These are phyloP conservation scores for Leptinotarsa texana DNA, from an alignment of 1,140 invertebrate genomes.

Conservation along the genomic window DNA sequence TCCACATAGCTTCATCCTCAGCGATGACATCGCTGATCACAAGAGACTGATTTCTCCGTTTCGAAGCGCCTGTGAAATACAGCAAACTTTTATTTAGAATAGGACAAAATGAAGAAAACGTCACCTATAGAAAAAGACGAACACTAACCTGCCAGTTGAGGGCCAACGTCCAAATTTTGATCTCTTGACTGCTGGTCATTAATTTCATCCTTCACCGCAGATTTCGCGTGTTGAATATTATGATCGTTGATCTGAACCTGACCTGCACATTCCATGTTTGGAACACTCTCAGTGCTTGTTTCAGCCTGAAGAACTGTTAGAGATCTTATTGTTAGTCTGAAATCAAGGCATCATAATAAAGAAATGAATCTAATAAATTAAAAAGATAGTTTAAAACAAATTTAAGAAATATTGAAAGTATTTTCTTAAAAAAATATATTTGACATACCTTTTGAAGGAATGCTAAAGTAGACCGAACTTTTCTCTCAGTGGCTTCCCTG, in stretches of 20 bases:
- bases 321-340: neutral
- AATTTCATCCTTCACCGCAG: neutral
- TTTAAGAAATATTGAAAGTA: no score
- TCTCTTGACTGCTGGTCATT: neutral
- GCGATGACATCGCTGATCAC: no score
- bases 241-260: slow-evolving; percentile 1
- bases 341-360: no score
- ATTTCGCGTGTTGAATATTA: neutral
- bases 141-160: slow-evolving; percentile 5
- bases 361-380: no score
- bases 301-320: neutral
- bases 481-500: no score
- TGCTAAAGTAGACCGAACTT: no score
- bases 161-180: neutral
- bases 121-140: slow-evolving; percentile 10
- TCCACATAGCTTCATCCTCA: neutral
- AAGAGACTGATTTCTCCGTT: neutral
- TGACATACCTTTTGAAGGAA: no score
- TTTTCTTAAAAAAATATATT: no score
- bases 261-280: neutral
- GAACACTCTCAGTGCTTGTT: neutral
- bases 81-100: neutral
- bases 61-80: neutral
- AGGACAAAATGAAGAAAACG: slow-evolving; percentile 8
- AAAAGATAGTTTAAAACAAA: no score